phyloP scores from a whole-genome alignment of 53 echinoderm and acorn worm genomes.

The Hippasteria phrygiana region DNA sequence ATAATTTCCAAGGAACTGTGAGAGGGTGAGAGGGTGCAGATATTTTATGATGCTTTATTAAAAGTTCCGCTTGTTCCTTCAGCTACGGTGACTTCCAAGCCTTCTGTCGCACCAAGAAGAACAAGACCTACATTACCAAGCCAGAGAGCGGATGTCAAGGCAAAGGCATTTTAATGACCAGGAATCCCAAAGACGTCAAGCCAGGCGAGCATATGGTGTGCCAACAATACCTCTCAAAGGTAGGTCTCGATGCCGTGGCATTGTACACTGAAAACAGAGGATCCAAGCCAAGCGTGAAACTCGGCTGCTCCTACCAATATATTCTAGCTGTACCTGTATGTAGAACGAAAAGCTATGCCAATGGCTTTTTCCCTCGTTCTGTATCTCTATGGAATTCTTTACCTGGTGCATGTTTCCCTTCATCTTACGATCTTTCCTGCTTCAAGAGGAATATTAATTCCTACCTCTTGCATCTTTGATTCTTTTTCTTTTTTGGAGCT shows the following conservation, averaged over 20 bases:
- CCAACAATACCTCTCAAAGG: slow-evolving; percentile 98
- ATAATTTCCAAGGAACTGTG: too few relatives aligned
- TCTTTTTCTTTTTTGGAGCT: too few relatives aligned
- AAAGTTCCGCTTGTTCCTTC: neutral
- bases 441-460: too few relatives aligned
- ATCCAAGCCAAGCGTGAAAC: neutral
- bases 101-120: slow-evolving; percentile 97
- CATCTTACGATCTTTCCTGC: too few relatives aligned
- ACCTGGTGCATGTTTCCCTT: too few relatives aligned
- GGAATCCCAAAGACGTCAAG: slow-evolving; percentile 97
- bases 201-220: slow-evolving; percentile 98
- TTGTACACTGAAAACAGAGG: neutral
- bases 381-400: too few relatives aligned
- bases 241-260: neutral
- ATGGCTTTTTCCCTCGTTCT: too few relatives aligned
- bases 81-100: slow-evolving; percentile 99
- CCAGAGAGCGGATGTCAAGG: slow-evolving; percentile 99
- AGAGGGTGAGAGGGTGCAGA: neutral
- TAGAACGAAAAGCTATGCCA: too few relatives aligned
- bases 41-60: neutral
- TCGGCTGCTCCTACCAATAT: too few relatives aligned
- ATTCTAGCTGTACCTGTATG: too few relatives aligned
- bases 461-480: too few relatives aligned
- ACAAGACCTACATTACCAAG: slow-evolving; percentile 98
- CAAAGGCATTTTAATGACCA: slow-evolving; percentile 97